Conservation (phyloP, 92 coral and sea anemone species). For the Palythoa heliodiscus region DNA sequence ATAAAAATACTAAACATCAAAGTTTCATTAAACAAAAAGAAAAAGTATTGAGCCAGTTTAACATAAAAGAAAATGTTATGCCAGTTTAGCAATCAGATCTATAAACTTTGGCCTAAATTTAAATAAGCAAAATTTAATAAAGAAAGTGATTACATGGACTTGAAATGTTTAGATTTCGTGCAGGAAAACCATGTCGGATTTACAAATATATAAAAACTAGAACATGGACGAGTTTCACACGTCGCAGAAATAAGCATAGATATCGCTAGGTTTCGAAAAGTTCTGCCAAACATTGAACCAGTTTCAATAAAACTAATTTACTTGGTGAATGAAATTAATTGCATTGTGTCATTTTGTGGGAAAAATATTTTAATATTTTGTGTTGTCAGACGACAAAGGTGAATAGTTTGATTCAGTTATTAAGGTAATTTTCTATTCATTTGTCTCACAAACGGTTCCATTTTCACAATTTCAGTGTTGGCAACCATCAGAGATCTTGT, state of each 20-base stretch:
- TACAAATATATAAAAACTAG: background rate
- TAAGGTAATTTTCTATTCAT: conserved; percentile 8
- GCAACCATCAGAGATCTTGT: background rate
- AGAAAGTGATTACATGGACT: background rate
- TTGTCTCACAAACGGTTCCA: conserved; percentile 11
- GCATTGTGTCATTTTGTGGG: background rate
- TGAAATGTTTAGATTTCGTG: conserved; percentile 27
- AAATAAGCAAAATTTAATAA: conserved; percentile 35
- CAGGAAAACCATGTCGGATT: background rate
- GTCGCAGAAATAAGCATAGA: background rate
- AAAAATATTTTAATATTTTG: background rate
- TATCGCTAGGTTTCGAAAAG: background rate
- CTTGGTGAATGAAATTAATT: background rate
- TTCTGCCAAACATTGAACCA: background rate
- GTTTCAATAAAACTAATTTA: background rate
- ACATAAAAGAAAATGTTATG: background rate
- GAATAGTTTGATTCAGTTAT: background rate
- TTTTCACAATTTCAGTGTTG: background rate
- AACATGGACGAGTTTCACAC: background rate
- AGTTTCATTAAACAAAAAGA: background rate
- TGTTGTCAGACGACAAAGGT: background rate
- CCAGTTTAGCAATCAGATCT: background rate
- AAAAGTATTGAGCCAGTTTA: background rate
- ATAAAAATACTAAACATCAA: background rate
- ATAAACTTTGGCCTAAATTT: conserved; percentile 7